Conservation (phyloP, 2,113 vertebrate species). For the Dasypus novemcinctus region DNA sequence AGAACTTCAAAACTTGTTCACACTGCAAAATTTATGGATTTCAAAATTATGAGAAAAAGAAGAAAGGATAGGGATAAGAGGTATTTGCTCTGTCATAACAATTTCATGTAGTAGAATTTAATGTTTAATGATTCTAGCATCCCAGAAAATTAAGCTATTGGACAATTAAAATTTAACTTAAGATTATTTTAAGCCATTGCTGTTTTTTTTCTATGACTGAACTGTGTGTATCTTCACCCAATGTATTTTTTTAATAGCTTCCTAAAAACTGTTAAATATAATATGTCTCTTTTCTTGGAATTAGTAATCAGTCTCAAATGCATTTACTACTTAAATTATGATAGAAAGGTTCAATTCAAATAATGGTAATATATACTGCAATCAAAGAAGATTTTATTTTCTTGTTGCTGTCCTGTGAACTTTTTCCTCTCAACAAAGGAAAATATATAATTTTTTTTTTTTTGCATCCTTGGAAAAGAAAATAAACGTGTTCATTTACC, state of each 20-base stretch:
- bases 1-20: neutral
- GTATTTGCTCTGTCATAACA: neutral
- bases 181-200: conserved; percentile 17
- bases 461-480: neutral
- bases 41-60: neutral
- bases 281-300: conserved; percentile 29
- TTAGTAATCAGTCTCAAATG: conserved; percentile 38
- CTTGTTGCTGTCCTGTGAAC: neutral
- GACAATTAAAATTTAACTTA: conserved; percentile 32
- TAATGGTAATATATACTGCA: neutral
- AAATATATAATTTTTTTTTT: neutral
- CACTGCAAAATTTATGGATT: neutral
- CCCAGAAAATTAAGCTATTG: conserved; percentile 30
- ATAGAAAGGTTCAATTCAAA: conserved; percentile 50
- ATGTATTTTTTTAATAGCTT: conserved; percentile 32
- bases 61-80: neutral
- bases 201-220: conserved; percentile 30
- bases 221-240: neutral
- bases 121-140: neutral
- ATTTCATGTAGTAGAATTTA: neutral
- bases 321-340: conserved; percentile 52
- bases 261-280: conserved; percentile 21
- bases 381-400: neutral
- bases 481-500: neutral
- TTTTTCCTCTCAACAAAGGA: neutral